Evolutionary conservation across 2,797 vertebrate species (phyloP).

Genomic region (Smutsia gigantea): DNA sequence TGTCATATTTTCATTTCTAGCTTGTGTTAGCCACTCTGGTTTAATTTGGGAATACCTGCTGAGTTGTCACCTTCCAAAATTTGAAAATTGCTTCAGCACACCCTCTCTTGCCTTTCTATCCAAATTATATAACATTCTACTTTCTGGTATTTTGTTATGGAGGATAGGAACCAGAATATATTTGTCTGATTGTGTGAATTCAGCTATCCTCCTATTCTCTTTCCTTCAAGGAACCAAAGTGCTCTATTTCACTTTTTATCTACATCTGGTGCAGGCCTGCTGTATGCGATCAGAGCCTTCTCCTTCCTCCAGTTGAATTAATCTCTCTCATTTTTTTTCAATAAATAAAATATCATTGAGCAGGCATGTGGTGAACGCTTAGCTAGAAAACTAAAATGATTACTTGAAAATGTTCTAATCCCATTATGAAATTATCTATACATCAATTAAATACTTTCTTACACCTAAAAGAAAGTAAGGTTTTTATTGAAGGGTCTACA

Average conservation of each 20-base stretch:
- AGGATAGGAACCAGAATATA: neutral
- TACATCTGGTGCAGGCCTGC: neutral
- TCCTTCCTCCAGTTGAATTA: neutral
- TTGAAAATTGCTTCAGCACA: neutral
- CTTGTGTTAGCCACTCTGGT: neutral
- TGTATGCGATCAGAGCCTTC: neutral
- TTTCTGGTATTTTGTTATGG: neutral
- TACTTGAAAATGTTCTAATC: neutral
- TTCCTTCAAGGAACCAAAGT: neutral
- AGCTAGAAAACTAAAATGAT: neutral
- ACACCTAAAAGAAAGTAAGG: neutral
- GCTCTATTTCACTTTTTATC: neutral
- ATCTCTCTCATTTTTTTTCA: neutral
- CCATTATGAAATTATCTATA: neutral
- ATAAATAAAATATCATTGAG: neutral
- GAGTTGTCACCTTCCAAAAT: neutral
- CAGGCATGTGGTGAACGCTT: neutral
- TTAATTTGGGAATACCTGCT: neutral
- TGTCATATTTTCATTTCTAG: neutral
- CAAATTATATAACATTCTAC: neutral
- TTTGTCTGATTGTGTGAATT: neutral
- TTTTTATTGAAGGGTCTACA: neutral
- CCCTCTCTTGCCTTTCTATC: neutral
- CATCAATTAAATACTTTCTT: neutral
- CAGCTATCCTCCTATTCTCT: fast-evolving